Conservation (phyloP, 2,113 vertebrate species). For the Clarias batrachus region DNA sequence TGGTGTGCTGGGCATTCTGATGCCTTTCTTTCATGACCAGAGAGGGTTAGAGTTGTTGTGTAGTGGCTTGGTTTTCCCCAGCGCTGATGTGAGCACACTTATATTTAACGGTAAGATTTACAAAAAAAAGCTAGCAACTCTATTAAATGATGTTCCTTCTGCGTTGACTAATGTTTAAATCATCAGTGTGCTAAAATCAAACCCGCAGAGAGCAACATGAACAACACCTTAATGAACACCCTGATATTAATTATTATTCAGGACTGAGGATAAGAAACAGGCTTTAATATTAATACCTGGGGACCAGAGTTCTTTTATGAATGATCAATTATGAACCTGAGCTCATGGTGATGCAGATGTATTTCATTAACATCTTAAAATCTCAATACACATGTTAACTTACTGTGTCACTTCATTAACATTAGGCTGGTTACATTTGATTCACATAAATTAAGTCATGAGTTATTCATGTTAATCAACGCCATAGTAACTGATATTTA, state of each 20-base stretch:
- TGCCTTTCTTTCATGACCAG: no score
- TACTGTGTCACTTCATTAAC: background rate
- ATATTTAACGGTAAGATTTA: background rate
- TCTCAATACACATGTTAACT: background rate
- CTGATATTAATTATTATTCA: background rate
- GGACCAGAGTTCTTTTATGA: background rate
- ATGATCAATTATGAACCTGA: background rate
- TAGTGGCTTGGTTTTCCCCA: background rate
- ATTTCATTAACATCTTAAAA: slow-evolving; percentile 1
- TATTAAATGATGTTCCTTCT: background rate
- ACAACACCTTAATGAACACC: background rate
- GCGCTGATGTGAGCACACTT: background rate
- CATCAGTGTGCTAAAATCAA: background rate
- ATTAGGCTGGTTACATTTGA: background rate
- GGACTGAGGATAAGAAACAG: background rate
- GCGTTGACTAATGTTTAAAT: background rate
- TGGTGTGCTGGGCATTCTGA: no score
- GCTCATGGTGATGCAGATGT: background rate
- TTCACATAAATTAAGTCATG: background rate
- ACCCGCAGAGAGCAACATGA: background rate
- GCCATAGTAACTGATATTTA: background rate
- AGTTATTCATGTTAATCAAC: background rate
- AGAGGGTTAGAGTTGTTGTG: background rate
- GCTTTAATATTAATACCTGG: background rate
- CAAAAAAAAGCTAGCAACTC: background rate